These are phyloP conservation scores for Neosalanx taihuensis DNA, from an alignment of 2,797 vertebrate genomes.

Conservation along the genomic window DNA sequence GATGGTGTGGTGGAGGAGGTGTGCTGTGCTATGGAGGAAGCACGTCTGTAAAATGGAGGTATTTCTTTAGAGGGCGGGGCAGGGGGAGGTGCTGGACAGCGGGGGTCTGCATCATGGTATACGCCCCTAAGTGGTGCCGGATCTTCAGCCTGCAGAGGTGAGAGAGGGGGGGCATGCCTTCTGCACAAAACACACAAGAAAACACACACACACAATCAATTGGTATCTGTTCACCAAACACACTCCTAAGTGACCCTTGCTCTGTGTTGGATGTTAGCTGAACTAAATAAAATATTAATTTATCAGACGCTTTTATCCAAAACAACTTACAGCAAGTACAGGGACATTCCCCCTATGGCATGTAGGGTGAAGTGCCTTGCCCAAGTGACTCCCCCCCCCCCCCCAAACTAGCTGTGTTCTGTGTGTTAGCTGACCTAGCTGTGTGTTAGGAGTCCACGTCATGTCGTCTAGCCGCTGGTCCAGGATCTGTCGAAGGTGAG, in stretches of 20 bases:
- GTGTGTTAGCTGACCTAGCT: neutral
- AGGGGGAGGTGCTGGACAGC: conserved; percentile 63
- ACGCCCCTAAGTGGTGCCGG: conserved; percentile 54
- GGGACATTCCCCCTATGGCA: too few relatives aligned
- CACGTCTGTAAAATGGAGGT: conserved; percentile 67
- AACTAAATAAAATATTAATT: too few relatives aligned
- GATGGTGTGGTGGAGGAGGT: neutral
- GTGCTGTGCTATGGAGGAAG: conserved; percentile 8
- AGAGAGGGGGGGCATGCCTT: conserved; percentile 56
- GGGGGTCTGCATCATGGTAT: conserved; percentile 51
- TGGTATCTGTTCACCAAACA: neutral
- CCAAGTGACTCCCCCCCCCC: too few relatives aligned
- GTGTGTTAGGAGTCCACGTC: conserved; percentile 55
- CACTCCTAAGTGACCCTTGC: neutral
- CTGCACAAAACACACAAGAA: conserved; percentile 37
- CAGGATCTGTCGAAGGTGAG: conserved; percentile 54
- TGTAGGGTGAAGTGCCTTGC: too few relatives aligned
- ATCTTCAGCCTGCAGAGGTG: conserved; percentile 71
- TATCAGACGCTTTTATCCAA: too few relatives aligned
- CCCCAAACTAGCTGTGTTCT: too few relatives aligned
- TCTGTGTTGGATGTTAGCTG: too few relatives aligned
- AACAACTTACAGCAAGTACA: too few relatives aligned
- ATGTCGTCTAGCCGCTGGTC: conserved; percentile 45
- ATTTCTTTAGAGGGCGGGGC: conserved; percentile 55
- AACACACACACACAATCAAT: neutral